Percentiles rank a stretch among this genome's conserved stretches.
Evolutionary conservation across 1,140 invertebrate genomes (phyloP).

Genomic region (Bactericera cockerelli): DNA sequence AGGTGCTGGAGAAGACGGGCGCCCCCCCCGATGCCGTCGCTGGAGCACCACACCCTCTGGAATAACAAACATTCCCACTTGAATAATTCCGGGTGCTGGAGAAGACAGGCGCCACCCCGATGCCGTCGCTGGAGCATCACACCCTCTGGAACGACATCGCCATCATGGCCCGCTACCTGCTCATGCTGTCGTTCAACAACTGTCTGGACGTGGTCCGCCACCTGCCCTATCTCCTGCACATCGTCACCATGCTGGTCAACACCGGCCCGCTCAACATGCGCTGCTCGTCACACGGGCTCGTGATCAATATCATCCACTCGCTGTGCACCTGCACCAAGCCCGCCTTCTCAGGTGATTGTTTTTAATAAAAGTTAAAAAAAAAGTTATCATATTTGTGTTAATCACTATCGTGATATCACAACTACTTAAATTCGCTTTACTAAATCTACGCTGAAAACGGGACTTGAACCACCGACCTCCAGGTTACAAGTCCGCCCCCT

Average conservation of each 20-base stretch:
- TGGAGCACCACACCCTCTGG: too few species aligned
- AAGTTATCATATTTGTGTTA: too few species aligned
- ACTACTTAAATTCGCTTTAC: too few species aligned
- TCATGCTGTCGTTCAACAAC: constrained; percentile 98
- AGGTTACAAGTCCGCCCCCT: too few species aligned
- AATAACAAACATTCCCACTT: too few species aligned
- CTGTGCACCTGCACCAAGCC: constrained; percentile 92
- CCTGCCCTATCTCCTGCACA: constrained; percentile 90
- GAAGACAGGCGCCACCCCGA: constrained; percentile 91
- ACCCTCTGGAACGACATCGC: constrained; percentile 98
- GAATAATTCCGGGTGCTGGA: constrained; percentile 59
- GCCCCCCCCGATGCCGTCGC: too few species aligned
- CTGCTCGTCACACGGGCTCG: constrained; percentile 88
- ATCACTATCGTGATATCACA: too few species aligned
- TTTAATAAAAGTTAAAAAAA: too few species aligned
- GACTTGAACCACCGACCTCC: too few species aligned
- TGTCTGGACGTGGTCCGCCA: constrained; percentile 89
- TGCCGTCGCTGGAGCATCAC: constrained; percentile 79
- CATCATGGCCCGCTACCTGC: constrained; percentile 81
- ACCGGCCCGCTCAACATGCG: constrained; percentile 89
- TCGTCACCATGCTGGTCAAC: constrained; percentile 86
- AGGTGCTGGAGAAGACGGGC: too few species aligned
- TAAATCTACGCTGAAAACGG: too few species aligned
- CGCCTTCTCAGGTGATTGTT: constrained; percentile 67
- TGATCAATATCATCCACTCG: constrained; percentile 96